phyloP scores from a whole-genome alignment of 1,140 invertebrate genomes.

The Caerostris extrusa region DNA sequence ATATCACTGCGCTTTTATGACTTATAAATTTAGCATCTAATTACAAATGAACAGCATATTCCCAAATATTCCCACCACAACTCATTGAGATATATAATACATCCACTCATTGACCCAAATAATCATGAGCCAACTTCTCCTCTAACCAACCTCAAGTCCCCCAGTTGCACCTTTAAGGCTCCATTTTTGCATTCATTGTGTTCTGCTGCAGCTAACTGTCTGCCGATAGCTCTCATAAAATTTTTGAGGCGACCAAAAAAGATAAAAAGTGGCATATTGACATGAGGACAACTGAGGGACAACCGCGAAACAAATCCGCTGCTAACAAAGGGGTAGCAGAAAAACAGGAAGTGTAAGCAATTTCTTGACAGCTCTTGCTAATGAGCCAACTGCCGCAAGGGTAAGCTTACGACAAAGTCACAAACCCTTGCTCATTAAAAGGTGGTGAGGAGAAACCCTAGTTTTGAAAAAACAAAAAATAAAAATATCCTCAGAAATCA shows the following conservation, averaged over 20 bases:
- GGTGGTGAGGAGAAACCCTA: conserved; percentile 37
- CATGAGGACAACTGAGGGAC: neutral
- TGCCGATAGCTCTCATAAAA: conserved; percentile 4
- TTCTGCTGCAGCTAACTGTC: neutral
- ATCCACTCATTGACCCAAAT: too few relatives aligned
- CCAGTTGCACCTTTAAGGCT: neutral
- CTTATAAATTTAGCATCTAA: too few relatives aligned
- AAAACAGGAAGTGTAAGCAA: conserved; percentile 64
- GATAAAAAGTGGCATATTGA: conserved; percentile 40
- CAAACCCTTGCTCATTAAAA: conserved; percentile 63
- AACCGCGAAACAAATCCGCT: conserved; percentile 57
- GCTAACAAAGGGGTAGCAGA: conserved; percentile 67
- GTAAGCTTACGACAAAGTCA: conserved; percentile 58
- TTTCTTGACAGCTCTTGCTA: conserved; percentile 61
- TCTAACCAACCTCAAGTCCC: neutral
- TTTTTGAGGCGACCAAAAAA: neutral
- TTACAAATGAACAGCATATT: too few relatives aligned
- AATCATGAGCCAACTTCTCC: neutral
- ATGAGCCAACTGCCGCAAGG: conserved; percentile 60
- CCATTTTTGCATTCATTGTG: neutral
- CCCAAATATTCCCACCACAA: too few relatives aligned
- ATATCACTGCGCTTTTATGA: too few relatives aligned
- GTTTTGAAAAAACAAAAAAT: neutral
- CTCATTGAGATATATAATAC: too few relatives aligned
- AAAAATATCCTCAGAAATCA: conserved; percentile 13